phyloP scores from a whole-genome alignment of 2,797 vertebrate genomes.

The Danionella dracula region DNA sequence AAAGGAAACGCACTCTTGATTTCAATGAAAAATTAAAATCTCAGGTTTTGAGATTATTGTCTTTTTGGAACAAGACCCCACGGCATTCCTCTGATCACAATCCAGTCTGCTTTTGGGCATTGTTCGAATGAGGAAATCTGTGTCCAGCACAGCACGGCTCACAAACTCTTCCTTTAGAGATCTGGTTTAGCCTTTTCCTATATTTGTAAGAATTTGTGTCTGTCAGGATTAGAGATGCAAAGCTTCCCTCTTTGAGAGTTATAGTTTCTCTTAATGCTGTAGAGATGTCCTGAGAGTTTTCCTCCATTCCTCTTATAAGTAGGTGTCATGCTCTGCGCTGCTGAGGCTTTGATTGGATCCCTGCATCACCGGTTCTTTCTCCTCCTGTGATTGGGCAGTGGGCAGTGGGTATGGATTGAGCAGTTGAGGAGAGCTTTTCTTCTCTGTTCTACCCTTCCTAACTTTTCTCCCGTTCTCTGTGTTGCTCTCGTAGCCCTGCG shows the following conservation, averaged over 20 bases:
- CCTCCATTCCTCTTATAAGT: slow-evolving; percentile 71
- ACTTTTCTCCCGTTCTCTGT: background rate
- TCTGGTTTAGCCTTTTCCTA: too few relatives aligned
- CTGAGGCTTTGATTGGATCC: slow-evolving; percentile 83
- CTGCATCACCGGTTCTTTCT: slow-evolving; percentile 37
- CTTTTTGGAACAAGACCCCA: too few relatives aligned
- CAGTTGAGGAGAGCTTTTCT: background rate
- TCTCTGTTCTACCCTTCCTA: slow-evolving; percentile 19
- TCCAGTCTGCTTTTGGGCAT: too few relatives aligned
- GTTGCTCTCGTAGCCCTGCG: background rate
- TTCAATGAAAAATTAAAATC: too few relatives aligned
- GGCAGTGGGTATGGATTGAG: slow-evolving; percentile 46
- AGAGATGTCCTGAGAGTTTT: background rate
- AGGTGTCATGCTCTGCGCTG: slow-evolving; percentile 86
- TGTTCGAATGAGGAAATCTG: background rate
- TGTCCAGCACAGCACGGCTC: background rate
- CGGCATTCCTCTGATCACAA: too few relatives aligned
- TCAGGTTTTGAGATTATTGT: too few relatives aligned
- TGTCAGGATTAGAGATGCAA: too few relatives aligned
- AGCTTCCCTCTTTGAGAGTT: too few relatives aligned
- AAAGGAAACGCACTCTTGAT: too few relatives aligned
- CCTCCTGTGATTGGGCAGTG: slow-evolving; percentile 29
- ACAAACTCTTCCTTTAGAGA: background rate
- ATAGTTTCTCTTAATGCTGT: too few relatives aligned
- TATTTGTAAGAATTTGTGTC: too few relatives aligned